Conservation (phyloP, 2,113 vertebrate genomes). For the Pelobates fuscus region DNA sequence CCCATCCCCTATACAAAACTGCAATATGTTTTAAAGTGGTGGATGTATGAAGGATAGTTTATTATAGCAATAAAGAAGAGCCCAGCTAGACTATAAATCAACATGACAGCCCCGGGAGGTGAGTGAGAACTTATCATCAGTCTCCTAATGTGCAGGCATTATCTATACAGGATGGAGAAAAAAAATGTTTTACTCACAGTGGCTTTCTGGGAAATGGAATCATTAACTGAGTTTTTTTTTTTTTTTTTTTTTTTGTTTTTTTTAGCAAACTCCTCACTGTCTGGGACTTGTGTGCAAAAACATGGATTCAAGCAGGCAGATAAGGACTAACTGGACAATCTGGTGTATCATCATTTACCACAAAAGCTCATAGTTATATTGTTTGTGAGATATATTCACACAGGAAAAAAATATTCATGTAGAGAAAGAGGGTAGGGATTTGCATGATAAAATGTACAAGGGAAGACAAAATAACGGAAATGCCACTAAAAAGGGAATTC, state of each 20-base stretch:
- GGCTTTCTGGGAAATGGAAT: background rate
- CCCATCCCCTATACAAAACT: background rate
- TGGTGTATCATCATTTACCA: too few species aligned
- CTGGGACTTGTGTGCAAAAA: too few species aligned
- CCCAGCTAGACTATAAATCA: constrained; percentile 21
- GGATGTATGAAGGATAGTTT: constrained; percentile 36
- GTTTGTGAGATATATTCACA: too few species aligned
- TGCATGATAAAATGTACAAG: too few species aligned
- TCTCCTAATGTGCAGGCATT: constrained; percentile 8
- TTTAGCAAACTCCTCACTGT: background rate
- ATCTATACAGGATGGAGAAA: background rate
- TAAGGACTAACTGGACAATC: too few species aligned
- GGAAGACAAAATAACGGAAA: too few species aligned
- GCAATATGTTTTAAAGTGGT: constrained; percentile 11
- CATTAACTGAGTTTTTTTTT: background rate
- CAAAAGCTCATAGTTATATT: too few species aligned
- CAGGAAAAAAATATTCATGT: too few species aligned
- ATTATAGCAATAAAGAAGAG: constrained; percentile 41
- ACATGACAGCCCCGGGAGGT: constrained; percentile 32
- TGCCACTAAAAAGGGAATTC: too few species aligned
- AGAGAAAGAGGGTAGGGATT: too few species aligned
- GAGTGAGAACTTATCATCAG: constrained; percentile 23
- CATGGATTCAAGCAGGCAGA: too few species aligned
- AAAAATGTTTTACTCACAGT: background rate
- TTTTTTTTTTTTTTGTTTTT: background rate